Conservation (phyloP, 1,140 invertebrate genomes). For the Apis cerana region DNA sequence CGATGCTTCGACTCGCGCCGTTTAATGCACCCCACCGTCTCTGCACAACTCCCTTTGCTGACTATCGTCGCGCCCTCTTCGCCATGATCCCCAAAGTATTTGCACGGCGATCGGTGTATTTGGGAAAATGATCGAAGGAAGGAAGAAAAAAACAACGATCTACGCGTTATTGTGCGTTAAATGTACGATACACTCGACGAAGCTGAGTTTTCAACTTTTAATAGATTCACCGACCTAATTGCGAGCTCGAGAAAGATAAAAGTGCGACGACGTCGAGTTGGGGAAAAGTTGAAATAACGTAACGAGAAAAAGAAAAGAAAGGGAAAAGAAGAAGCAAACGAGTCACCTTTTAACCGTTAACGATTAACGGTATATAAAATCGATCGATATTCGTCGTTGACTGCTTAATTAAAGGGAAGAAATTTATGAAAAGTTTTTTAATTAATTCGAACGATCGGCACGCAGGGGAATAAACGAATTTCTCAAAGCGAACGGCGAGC, state of each 20-base stretch:
- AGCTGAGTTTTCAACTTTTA: constrained; percentile 70
- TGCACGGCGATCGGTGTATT: too few relatives aligned
- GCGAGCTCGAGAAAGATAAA: constrained; percentile 59
- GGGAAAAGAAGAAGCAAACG: background rate
- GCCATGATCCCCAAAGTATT: too few relatives aligned
- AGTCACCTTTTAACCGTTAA: too few relatives aligned
- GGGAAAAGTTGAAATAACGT: background rate
- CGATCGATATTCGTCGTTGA: background rate
- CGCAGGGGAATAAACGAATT: background rate
- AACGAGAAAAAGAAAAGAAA: too few relatives aligned
- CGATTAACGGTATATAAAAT: background rate
- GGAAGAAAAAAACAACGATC: background rate
- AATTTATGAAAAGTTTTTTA: background rate
- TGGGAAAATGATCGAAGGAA: too few relatives aligned
- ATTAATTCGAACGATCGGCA: background rate
- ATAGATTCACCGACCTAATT: constrained; percentile 76
- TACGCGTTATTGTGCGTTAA: constrained; percentile 53
- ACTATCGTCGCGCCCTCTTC: too few relatives aligned
- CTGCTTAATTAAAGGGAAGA: background rate
- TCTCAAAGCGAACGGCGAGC: background rate
- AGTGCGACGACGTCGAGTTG: constrained; percentile 32
- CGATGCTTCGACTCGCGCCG: constrained; percentile 71
- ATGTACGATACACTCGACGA: constrained; percentile 60
- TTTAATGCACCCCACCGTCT: constrained; percentile 62
- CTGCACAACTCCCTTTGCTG: too few relatives aligned